Evolutionary conservation across 2,797 vertebrate genomes (phyloP).

Genomic region (Varecia variegata): DNA sequence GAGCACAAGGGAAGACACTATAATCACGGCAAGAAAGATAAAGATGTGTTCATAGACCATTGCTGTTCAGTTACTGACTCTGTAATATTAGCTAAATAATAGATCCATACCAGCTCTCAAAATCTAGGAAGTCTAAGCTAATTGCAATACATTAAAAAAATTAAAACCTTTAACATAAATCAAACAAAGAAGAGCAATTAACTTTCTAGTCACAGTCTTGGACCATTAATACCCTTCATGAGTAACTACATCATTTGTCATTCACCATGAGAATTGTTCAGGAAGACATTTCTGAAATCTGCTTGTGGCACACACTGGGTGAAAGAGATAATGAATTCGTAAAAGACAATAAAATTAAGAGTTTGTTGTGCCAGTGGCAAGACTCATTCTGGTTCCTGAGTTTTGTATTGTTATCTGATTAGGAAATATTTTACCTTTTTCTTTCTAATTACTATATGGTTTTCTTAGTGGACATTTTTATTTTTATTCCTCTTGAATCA

Average conservation of each 20-base stretch:
- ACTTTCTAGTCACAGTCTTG: background rate
- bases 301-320: background rate
- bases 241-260: conserved; percentile 6
- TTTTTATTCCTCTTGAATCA: background rate
- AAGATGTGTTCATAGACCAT: background rate
- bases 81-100: background rate
- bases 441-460: background rate
- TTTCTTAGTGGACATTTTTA: background rate
- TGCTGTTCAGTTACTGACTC: background rate
- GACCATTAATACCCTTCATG: background rate
- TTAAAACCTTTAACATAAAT: background rate
- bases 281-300: background rate
- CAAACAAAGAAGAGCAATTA: background rate
- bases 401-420: background rate
- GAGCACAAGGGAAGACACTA: background rate
- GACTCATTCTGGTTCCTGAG: background rate
- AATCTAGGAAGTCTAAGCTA: background rate
- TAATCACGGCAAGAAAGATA: background rate
- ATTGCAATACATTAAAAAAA: background rate
- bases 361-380: background rate
- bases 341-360: background rate
- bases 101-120: background rate
- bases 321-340: background rate
- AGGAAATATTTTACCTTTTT: background rate
- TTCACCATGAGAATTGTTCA: background rate